Evolutionary conservation across 2,113 vertebrate genomes (phyloP).

Genomic region (Chaetodon trifascialis): DNA sequence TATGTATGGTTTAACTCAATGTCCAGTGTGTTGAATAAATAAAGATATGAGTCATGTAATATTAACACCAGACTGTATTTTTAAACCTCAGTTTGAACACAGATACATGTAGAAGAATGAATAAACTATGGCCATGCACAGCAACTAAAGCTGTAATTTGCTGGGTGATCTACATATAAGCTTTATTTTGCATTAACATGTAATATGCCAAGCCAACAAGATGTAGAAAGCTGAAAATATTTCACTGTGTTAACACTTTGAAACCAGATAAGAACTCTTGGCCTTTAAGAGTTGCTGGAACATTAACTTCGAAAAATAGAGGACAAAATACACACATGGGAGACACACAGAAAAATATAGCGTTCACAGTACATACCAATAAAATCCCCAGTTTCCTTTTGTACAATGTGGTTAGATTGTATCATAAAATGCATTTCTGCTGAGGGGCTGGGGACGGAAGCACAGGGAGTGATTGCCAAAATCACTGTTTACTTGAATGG

Average conservation of each 20-base stretch:
- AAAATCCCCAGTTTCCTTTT: constrained; percentile 27
- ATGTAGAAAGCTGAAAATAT: neutral
- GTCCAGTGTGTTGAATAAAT: constrained; percentile 12
- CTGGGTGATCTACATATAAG: neutral
- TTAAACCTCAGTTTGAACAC: neutral
- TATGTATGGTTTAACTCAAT: neutral
- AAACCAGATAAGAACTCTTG: neutral
- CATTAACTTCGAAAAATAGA: constrained; percentile 19
- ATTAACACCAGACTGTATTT: neutral
- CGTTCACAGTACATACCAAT: constrained; percentile 35
- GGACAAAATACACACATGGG: constrained; percentile 25
- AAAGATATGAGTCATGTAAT: neutral
- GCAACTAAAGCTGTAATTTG: neutral
- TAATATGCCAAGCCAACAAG: neutral
- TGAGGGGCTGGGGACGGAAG: constrained; percentile 34
- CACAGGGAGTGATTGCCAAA: constrained; percentile 48
- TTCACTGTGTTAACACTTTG: constrained; percentile 12
- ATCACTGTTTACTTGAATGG: constrained; percentile 67
- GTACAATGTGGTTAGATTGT: constrained; percentile 51
- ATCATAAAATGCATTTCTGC: constrained; percentile 65
- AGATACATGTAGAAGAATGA: neutral
- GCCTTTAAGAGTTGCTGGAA: constrained; percentile 1
- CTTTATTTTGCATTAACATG: neutral
- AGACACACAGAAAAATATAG: constrained; percentile 31
- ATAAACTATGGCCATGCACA: neutral